Evolutionary conservation across 2,888 invertebrate species (phyloP), one percentile per base, ranked within the genome.

Genomic region (Proisotoma minuta): DNA sequence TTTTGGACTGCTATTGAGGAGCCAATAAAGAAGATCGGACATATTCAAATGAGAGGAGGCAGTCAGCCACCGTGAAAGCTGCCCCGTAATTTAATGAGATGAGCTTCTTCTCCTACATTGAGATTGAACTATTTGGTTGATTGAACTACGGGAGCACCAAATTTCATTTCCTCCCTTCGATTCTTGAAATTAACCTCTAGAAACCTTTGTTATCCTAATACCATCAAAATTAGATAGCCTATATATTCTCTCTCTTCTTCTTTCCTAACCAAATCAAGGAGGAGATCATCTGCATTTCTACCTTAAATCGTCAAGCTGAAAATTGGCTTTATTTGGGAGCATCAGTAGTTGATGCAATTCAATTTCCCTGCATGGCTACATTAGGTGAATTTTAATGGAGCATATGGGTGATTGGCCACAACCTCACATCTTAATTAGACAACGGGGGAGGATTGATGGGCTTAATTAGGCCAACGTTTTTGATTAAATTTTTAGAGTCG

Each of bases 201-300:
- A 27, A 43, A n/a, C 56, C 24, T 51, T 51, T 24, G 51, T 3
- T 26, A 27, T 51, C 57, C 28, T 47, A 28, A 49, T 22, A 20
- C 49, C 24, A 49, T 49, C 49, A 58, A 34, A 49, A 58, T 49
- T 48, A 58, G 57, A 49, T 22, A 34, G 53, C 34, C 57, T 49
- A 40, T 54, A 29, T 34, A 29, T 29, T 57, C 23, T 29, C 57
- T 47, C 47, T 43, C 40, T 22, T 28, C 53, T 53, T 53, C 59
- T 51, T 57, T 27, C 53, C 52, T n/a, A 51, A 27, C 53, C 59
- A 43, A 43, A 43, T 43, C 43, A 43, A 43, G 43, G 4, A 43
- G 20, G 20, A 43, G 43, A 43, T 43, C 18, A 12, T 43, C 34
- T 20, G 15, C 10, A 43, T 43, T n/a, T n/a, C 15, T 20, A 20